These are phyloP conservation scores for Dioctria rufipes DNA, from an alignment of 2,888 invertebrate species.

Conservation along the genomic window DNA sequence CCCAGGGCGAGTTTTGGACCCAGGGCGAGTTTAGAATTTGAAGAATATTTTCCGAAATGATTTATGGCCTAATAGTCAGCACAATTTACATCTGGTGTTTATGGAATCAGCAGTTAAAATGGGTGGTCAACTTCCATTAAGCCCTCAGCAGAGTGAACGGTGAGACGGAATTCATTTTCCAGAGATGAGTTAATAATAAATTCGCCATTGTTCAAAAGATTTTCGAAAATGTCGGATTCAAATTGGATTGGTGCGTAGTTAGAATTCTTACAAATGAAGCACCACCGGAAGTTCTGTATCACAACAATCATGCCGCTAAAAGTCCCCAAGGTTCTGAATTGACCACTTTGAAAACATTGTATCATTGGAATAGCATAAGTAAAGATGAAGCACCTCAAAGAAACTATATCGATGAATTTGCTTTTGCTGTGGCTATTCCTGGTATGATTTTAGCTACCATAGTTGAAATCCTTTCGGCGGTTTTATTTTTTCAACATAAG, in stretches of 20 bases:
- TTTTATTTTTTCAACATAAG: constrained; percentile 83
- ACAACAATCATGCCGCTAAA: constrained; percentile 65
- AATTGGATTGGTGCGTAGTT: constrained; percentile 92
- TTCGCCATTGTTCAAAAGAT: constrained; percentile 76
- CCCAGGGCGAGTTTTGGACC: constrained; percentile 81
- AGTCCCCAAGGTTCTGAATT: constrained; percentile 65
- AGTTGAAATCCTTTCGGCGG: constrained; percentile 78
- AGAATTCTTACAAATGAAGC: constrained; percentile 77
- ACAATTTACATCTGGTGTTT: constrained; percentile 86
- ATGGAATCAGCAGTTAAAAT: constrained; percentile 88
- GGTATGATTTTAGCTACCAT: constrained; percentile 78
- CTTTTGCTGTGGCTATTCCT: constrained; percentile 81
- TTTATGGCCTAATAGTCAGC: constrained; percentile 84
- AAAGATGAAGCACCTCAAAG: constrained; percentile 77
- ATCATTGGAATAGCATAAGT: constrained; percentile 77
- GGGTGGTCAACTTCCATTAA: constrained; percentile 86
- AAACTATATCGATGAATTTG: constrained; percentile 80
- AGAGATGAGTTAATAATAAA: too few relatives aligned
- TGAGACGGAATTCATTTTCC: constrained; percentile 56
- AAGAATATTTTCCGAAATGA: constrained; percentile 84
- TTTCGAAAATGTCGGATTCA: constrained; percentile 84
- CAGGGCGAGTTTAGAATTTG: constrained; percentile 79
- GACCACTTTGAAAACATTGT: constrained; percentile 68
- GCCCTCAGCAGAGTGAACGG: constrained; percentile 91
- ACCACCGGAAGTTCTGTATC: constrained; percentile 68